A percentile compares a stretch with the other conserved stretches of the same genome.
phyloP scores from a whole-genome alignment of 2,888 invertebrate genomes.

The Hedychridium roseum region DNA sequence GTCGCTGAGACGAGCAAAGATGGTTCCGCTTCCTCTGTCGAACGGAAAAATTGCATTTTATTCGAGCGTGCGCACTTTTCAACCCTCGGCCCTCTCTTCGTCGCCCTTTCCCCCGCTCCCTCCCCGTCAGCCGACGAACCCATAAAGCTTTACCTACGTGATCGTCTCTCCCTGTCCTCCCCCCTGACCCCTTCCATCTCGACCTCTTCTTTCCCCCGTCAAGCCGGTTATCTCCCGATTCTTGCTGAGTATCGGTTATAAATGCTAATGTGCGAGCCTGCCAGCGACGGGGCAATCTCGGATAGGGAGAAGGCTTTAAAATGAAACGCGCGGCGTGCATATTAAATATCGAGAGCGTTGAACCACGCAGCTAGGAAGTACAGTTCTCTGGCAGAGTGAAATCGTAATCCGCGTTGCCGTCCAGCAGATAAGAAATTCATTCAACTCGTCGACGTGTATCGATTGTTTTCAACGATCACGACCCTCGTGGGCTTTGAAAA shows the following conservation, averaged over 20 bases:
- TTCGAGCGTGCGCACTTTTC: slow-evolving; percentile 7
- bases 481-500: too few relatives aligned
- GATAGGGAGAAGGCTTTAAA: slow-evolving; percentile 8
- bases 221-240: slow-evolving; percentile 46
- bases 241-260: slow-evolving; percentile 49
- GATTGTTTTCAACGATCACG: too few relatives aligned
- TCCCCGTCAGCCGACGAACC: neutral
- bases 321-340: slow-evolving; percentile 4
- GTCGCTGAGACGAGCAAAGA: slow-evolving; percentile 54
- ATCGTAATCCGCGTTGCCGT: slow-evolving; percentile 1
- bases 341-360: too few relatives aligned
- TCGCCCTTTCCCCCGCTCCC: slow-evolving; percentile 6
- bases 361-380: too few relatives aligned
- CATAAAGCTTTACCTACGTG: neutral
- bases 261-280: slow-evolving; percentile 50
- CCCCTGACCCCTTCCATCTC: neutral
- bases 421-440: slow-evolving; percentile 17
- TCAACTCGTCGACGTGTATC: slow-evolving; percentile 16
- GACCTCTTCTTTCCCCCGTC: slow-evolving; percentile 4
- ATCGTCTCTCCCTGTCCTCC: neutral
- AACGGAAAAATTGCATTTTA: slow-evolving; percentile 58
- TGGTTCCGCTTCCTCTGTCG: slow-evolving; percentile 43
- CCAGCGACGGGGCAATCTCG: slow-evolving; percentile 28
- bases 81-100: slow-evolving; percentile 2
- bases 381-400: too few relatives aligned